phyloP scores from a whole-genome alignment of 2,888 invertebrate genomes.

The Drosophila antonietae region DNA sequence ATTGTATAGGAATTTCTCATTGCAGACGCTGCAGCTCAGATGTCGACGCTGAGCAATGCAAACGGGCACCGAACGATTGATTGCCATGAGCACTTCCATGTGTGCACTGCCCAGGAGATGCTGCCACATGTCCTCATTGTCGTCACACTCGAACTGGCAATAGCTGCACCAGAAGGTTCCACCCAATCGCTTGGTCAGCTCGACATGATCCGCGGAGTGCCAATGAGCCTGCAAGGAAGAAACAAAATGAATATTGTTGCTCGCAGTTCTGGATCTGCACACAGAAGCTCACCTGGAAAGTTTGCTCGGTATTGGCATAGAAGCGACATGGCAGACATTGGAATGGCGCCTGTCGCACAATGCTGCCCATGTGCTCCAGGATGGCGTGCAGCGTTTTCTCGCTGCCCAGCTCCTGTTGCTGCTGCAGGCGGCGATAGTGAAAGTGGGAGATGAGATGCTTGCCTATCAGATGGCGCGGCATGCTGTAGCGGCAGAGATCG shows the following conservation, averaged over 20 bases:
- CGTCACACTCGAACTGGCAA: constrained; percentile 89
- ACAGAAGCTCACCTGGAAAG: constrained; percentile 84
- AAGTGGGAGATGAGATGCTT: constrained; percentile 94
- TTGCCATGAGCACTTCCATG: constrained; percentile 90
- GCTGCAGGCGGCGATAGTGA: constrained; percentile 90
- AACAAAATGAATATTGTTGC: too few relatives aligned
- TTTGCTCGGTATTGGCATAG: constrained; percentile 91
- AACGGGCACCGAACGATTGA: constrained; percentile 92
- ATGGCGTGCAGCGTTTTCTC: constrained; percentile 86
- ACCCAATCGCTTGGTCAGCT: constrained; percentile 83
- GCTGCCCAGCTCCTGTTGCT: constrained; percentile 78
- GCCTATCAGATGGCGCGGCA: constrained; percentile 89
- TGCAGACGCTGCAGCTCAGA: constrained; percentile 89
- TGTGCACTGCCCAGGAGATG: constrained; percentile 89
- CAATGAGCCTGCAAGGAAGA: constrained; percentile 87
- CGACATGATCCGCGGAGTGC: constrained; percentile 87
- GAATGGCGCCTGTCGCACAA: constrained; percentile 93
- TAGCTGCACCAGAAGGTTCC: constrained; percentile 90
- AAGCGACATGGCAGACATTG: constrained; percentile 94
- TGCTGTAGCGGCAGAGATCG: constrained; percentile 89
- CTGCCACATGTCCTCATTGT: constrained; percentile 88
- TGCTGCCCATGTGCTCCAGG: constrained; percentile 90
- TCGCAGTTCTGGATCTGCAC: too few relatives aligned
- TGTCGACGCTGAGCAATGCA: constrained; percentile 89
- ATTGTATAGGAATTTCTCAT: constrained; percentile 90